These are phyloP conservation scores for Penaeus vannamei DNA, from an alignment of 1,140 invertebrate species.

Conservation along the genomic window DNA sequence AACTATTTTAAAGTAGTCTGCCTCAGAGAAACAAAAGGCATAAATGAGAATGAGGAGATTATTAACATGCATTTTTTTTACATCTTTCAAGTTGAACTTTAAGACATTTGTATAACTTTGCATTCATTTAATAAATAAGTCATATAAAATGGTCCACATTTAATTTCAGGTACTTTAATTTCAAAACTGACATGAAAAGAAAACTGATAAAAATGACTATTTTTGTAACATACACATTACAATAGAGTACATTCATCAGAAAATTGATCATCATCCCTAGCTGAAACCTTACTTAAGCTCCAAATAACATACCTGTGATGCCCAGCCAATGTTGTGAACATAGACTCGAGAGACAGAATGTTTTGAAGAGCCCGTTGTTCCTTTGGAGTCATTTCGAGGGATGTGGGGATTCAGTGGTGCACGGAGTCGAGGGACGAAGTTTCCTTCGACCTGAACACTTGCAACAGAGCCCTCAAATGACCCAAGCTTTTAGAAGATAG, in stretches of 20 bases:
- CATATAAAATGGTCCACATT: no score
- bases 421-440: not conserved
- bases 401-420: conserved; percentile 17
- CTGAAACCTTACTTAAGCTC: not conserved
- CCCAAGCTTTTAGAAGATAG: conserved; percentile 41
- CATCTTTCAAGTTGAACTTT: no score
- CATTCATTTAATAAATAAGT: no score
- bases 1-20: no score
- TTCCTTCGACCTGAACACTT: conserved; percentile 17
- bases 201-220: not conserved
- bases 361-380: not conserved
- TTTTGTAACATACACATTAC: not conserved
- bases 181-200: no score
- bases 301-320: conserved; percentile 43
- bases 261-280: not conserved
- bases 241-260: not conserved
- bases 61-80: no score
- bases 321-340: conserved; percentile 53
- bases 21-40: no score
- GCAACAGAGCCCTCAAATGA: conserved; percentile 50
- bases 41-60: no score
- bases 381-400: not conserved
- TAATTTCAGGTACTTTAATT: no score
- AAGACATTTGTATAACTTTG: no score
- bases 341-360: conserved; percentile 19